A percentile compares a stretch with the other conserved stretches of the same genome.
Conservation (phyloP, 2,113 vertebrate species). For the Albula glossodonta region DNA sequence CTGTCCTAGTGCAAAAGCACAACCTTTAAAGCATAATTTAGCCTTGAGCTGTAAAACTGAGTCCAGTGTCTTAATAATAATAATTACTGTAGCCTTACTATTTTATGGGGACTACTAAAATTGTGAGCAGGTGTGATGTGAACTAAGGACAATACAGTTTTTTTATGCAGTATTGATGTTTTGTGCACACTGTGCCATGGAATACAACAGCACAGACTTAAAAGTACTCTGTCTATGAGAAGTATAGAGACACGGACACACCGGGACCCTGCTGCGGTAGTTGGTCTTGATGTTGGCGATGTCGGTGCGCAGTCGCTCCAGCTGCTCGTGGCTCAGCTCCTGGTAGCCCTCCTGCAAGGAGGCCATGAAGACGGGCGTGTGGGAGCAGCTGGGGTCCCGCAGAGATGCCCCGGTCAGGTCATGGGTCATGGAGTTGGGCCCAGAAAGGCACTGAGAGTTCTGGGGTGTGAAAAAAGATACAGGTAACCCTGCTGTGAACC, state of each 20-base stretch:
- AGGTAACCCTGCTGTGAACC: neutral
- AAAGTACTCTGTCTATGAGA: neutral
- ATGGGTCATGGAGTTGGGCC: conserved; percentile 74
- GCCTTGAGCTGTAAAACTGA: no score
- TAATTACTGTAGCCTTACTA: no score
- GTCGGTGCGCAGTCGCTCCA: conserved; percentile 76
- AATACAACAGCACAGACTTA: no score
- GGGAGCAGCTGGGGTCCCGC: conserved; percentile 63
- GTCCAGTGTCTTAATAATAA: no score
- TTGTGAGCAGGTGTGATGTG: no score
- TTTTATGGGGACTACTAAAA: no score
- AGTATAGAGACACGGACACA: conserved; percentile 44
- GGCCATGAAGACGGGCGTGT: conserved; percentile 69
- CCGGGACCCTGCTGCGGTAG: conserved; percentile 72
- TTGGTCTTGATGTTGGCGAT: conserved; percentile 73
- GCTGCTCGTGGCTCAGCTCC: conserved; percentile 77
- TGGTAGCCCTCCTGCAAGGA: conserved; percentile 79
- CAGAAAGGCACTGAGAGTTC: conserved; percentile 83
- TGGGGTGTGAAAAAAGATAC: conserved; percentile 46
- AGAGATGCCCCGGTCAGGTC: conserved; percentile 67
- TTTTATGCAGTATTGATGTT: conserved; percentile 59
- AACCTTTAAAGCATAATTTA: no score
- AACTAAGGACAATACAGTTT: no score
- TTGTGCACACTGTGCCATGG: no score
- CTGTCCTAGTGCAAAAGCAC: no score